These are phyloP conservation scores for Rotaria magnacalcarata DNA, from an alignment of 2,888 invertebrate genomes.

Conservation along the genomic window DNA sequence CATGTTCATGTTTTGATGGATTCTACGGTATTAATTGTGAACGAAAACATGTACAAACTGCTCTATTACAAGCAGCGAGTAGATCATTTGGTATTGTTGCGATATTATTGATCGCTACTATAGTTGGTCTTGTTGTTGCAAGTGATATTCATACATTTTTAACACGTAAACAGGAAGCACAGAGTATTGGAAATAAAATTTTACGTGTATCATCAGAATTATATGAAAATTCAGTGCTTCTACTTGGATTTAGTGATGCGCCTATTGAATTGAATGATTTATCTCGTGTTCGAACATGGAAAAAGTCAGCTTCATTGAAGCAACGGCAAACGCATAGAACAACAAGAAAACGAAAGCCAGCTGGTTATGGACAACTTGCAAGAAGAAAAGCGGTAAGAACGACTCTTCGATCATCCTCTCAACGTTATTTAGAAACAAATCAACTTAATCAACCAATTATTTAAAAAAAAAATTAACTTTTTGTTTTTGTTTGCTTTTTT, in stretches of 20 bases:
- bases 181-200: too few relatives aligned
- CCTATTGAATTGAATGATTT: not conserved
- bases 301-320: not conserved
- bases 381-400: not conserved
- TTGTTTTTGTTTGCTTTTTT: not conserved
- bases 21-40: not conserved
- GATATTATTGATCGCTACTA: not conserved
- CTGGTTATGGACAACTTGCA: not conserved
- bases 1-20: not conserved
- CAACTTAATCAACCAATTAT: not conserved
- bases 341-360: not conserved
- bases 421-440: not conserved
- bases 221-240: not conserved
- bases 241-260: slow-evolving; percentile 12
- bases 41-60: not conserved
- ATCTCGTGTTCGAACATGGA: not conserved
- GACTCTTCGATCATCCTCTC: not conserved
- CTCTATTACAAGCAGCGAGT: not conserved
- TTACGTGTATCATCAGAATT: not conserved
- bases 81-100: slow-evolving; percentile 5
- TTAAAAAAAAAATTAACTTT: not conserved
- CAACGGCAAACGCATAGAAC: not conserved
- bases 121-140: not conserved
- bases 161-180: not conserved
- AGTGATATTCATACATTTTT: slow-evolving; percentile 28